Conservation (phyloP, 2,113 vertebrate species). For the Capra hircus region DNA sequence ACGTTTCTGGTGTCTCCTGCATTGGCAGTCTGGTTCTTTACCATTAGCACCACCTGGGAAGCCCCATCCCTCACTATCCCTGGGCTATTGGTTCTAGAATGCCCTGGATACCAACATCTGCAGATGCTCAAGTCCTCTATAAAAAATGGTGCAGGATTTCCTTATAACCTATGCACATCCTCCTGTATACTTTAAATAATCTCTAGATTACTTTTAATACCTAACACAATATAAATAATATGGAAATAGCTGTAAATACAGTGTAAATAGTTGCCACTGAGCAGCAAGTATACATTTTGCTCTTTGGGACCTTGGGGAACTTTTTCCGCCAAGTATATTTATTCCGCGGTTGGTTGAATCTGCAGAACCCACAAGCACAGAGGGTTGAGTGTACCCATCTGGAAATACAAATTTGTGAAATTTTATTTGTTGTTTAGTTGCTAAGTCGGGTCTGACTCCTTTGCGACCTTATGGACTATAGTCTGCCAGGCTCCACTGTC, state of each 20-base stretch:
- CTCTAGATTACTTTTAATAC: neutral
- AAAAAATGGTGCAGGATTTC: neutral
- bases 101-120: neutral
- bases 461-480: accelerated
- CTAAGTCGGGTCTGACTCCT: neutral
- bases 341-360: neutral
- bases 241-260: neutral
- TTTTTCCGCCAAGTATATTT: neutral
- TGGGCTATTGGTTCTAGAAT: too few relatives aligned
- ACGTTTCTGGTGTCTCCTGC: neutral
- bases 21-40: neutral
- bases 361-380: neutral
- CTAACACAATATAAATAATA: neutral
- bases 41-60: neutral
- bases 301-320: neutral
- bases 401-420: neutral
- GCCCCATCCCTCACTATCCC: neutral
- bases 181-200: neutral
- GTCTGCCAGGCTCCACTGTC: neutral
- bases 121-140: neutral
- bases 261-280: neutral
- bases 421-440: neutral
- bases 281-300: neutral
- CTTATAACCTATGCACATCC: neutral
- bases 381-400: neutral